phyloP scores from a whole-genome alignment of 2,797 vertebrate species.

The Ctenochaetus hawaiiensis region DNA sequence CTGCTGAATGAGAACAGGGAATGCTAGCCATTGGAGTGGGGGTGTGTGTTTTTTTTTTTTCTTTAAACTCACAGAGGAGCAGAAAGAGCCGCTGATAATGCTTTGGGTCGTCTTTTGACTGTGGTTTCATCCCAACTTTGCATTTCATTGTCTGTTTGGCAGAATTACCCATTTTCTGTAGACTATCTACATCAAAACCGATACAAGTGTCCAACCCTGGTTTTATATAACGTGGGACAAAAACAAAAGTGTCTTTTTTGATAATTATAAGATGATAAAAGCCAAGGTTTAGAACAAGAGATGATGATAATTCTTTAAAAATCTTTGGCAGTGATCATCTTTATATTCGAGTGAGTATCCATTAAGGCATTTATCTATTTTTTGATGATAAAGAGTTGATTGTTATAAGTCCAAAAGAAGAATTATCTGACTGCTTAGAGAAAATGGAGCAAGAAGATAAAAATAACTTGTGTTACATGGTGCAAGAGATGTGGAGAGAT shows the following conservation, averaged over 20 bases:
- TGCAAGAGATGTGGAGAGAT: background rate
- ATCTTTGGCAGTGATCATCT: too few species aligned
- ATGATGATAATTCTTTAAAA: too few species aligned
- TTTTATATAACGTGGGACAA: too few species aligned
- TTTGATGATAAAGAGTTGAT: background rate
- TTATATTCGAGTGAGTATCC: background rate
- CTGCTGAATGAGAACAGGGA: background rate
- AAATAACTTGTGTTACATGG: background rate
- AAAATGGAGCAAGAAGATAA: background rate
- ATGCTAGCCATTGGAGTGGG: background rate
- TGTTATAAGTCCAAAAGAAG: background rate
- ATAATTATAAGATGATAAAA: too few species aligned
- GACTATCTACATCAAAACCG: background rate
- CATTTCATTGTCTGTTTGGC: slow-evolving; percentile 1
- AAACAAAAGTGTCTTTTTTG: too few species aligned
- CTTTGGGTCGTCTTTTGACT: background rate
- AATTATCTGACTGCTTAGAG: background rate
- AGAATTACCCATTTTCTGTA: background rate
- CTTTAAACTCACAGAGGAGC: background rate
- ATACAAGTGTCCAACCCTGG: background rate
- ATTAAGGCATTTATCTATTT: background rate
- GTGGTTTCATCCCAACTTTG: slow-evolving; percentile 5
- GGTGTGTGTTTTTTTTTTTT: background rate
- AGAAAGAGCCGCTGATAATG: background rate
- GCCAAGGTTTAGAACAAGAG: too few species aligned